Evolutionary conservation across 37 sponge, comb jelly and placozoan species (phyloP).

Genomic region (Cliona cf. orientalis): DNA sequence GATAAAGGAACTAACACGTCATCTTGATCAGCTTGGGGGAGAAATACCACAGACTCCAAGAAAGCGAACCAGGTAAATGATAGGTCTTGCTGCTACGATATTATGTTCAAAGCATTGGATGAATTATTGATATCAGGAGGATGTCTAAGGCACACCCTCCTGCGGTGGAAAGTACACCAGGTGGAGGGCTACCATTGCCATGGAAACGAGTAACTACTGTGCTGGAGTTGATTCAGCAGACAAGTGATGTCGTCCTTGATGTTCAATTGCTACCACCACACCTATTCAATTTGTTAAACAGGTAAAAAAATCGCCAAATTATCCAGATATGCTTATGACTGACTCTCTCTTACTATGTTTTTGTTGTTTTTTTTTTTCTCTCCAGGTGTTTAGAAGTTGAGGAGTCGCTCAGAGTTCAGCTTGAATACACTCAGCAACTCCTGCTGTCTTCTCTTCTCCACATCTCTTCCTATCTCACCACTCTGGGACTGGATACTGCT

Average conservation of each 20-base stretch:
- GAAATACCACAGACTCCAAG: background rate
- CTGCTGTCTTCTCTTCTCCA: slow-evolving; percentile 44
- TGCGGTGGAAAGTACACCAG: background rate
- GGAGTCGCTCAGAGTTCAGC: background rate
- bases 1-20: slow-evolving; percentile 28
- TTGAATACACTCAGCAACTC: slow-evolving; percentile 77
- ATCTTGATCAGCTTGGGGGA: slow-evolving; percentile 21
- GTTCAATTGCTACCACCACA: slow-evolving; percentile 47
- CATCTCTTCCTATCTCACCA: slow-evolving; percentile 33
- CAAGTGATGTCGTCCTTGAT: slow-evolving; percentile 12
- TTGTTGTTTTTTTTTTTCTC: background rate
- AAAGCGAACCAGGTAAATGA: background rate
- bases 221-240: slow-evolving; percentile 63
- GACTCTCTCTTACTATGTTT: background rate
- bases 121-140: background rate
- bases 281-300: slow-evolving; percentile 59
- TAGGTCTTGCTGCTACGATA: background rate
- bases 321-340: background rate
- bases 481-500: background rate
- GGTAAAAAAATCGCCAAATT: slow-evolving; percentile 2
- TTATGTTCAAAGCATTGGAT: no score
- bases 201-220: slow-evolving; percentile 64
- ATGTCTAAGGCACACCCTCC: no score
- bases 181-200: slow-evolving; percentile 8
- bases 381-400: slow-evolving; percentile 50